A percentile compares a stretch with the other conserved stretches of the same genome.
Conservation (phyloP, 2,113 vertebrate species). For the Eira barbara region DNA sequence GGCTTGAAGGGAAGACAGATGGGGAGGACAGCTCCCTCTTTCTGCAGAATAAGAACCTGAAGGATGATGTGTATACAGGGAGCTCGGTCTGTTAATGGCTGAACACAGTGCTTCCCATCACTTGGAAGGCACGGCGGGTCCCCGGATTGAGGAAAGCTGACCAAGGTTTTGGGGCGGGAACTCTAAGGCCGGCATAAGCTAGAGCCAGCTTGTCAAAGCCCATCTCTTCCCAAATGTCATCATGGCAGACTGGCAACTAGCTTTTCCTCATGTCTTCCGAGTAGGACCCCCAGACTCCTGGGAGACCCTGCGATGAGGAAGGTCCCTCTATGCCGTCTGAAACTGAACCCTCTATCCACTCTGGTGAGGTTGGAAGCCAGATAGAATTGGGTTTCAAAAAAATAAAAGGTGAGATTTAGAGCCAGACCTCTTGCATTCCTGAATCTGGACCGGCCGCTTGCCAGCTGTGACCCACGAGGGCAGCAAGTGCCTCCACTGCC, state of each 20-base stretch:
- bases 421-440: neutral
- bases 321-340: neutral
- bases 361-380: neutral
- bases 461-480: neutral
- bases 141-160: neutral
- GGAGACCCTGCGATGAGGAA: neutral
- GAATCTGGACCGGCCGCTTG: neutral
- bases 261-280: neutral
- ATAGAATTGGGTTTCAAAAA: neutral
- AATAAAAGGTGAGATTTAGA: neutral
- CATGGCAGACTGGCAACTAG: neutral
- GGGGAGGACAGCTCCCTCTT: neutral
- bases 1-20: neutral
- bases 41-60: neutral
- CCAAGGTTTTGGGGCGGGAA: neutral
- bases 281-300: neutral
- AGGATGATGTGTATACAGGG: neutral
- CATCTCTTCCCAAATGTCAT: neutral
- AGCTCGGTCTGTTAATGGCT: neutral
- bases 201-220: neutral
- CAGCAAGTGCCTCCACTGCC: neutral
- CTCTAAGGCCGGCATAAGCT: neutral
- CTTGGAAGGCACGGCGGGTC: neutral
- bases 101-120: neutral
- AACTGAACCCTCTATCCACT: neutral